A percentile compares a stretch with the other conserved stretches of the same genome.
Conservation (phyloP, 1,140 invertebrate genomes). For the Pteromalus puparum region DNA sequence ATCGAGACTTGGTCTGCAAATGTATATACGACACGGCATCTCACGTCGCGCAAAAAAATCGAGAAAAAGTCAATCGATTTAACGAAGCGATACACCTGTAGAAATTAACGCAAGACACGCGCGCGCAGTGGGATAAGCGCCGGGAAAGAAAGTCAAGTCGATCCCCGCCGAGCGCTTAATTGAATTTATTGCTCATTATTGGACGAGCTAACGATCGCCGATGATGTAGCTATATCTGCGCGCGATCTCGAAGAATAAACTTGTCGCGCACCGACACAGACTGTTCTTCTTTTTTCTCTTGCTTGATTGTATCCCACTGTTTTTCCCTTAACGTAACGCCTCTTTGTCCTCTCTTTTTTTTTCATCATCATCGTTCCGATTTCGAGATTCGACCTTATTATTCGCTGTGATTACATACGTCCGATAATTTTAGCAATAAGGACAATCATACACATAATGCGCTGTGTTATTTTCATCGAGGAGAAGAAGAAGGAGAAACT, state of each 20-base stretch:
- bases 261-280: background rate
- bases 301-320: too few relatives aligned
- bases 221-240: background rate
- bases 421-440: background rate
- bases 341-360: too few relatives aligned
- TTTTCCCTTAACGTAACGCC: too few relatives aligned
- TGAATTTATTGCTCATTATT: conserved; percentile 4
- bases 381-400: too few relatives aligned
- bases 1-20: background rate
- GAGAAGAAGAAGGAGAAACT: too few relatives aligned
- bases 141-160: too few relatives aligned
- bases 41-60: too few relatives aligned
- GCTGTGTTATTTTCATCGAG: too few relatives aligned
- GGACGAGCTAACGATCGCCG: background rate
- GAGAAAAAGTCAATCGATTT: background rate
- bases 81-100: conserved; percentile 1
- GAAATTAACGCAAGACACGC: background rate
- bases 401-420: too few relatives aligned
- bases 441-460: background rate
- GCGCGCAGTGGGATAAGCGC: background rate
- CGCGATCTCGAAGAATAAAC: background rate
- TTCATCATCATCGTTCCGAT: too few relatives aligned
- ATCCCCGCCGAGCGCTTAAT: background rate
- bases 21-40: background rate
- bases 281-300: too few relatives aligned